Evolutionary conservation across 2,888 invertebrate species (phyloP).

Genomic region (Dusona sp.): DNA sequence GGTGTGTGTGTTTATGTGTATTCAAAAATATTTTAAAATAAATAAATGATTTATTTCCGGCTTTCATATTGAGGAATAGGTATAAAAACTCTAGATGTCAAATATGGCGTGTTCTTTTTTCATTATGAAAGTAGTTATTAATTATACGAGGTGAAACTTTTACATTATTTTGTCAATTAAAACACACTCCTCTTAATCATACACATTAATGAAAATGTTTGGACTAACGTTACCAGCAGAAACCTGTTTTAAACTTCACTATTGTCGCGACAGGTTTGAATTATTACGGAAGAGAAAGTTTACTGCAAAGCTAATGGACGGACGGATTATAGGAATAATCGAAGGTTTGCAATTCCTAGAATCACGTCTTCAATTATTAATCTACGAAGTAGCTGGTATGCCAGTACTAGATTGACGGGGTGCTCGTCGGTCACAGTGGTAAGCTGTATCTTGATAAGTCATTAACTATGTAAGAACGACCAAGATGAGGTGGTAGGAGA

Average conservation of each 20-base stretch:
- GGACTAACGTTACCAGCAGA: background rate
- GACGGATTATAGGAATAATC: background rate
- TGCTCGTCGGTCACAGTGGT: slow-evolving; percentile 5
- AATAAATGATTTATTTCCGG: no score
- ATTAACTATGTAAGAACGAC: slow-evolving; percentile 2
- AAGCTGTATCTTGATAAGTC: background rate
- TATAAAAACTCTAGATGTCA: no score
- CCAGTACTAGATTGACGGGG: background rate
- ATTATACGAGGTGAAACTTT: no score
- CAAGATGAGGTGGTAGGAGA: slow-evolving; percentile 5
- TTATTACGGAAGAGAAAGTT: background rate
- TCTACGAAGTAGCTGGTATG: background rate
- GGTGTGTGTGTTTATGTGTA: no score
- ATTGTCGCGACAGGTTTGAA: background rate
- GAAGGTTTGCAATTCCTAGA: background rate
- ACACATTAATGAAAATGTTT: background rate
- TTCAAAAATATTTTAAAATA: no score
- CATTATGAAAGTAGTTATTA: no score
- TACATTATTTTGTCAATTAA: no score
- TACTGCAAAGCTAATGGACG: background rate
- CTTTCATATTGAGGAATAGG: no score
- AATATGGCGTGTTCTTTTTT: no score
- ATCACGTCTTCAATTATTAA: background rate
- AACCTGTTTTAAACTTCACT: background rate
- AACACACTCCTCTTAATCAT: no score